Evolutionary conservation across 2,888 invertebrate species (phyloP).

Genomic region (Cheilosia vulpina): DNA sequence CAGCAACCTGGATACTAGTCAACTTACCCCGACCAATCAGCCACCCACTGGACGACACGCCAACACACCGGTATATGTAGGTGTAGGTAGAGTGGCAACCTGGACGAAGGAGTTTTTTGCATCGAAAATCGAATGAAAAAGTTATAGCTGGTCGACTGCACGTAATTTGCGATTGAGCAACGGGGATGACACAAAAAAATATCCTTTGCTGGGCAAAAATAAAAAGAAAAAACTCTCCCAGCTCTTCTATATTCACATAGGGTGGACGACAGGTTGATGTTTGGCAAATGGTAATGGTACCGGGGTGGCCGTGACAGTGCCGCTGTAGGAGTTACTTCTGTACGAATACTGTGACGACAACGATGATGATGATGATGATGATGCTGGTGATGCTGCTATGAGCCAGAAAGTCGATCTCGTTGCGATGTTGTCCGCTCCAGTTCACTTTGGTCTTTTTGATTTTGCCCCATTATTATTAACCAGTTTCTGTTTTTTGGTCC

Average conservation of each 20-base stretch:
- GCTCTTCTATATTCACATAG: conserved; percentile 26
- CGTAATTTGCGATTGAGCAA: conserved; percentile 73
- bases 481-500: conserved; percentile 24
- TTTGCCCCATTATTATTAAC: conserved; percentile 63
- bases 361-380: conserved; percentile 5
- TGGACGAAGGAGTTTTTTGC: conserved; percentile 63
- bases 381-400: conserved; percentile 50
- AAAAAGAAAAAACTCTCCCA: conserved; percentile 29
- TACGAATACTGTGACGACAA: conserved; percentile 3
- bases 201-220: conserved; percentile 2
- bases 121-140: conserved; percentile 75
- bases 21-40: conserved; percentile 53
- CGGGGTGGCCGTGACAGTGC: background rate
- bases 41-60: conserved; percentile 37
- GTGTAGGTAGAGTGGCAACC: background rate
- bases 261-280: background rate
- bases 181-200: conserved; percentile 66
- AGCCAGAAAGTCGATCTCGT: conserved; percentile 71
- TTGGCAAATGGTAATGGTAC: background rate
- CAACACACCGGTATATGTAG: conserved; percentile 1
- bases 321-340: background rate
- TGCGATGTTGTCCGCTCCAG: conserved; percentile 67
- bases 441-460: conserved; percentile 67
- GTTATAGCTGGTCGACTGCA: conserved; percentile 72
- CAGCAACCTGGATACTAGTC: conserved; percentile 60